Evolutionary conservation across 2,113 vertebrate species (phyloP).

Genomic region (Brachypodius melanocephalos): DNA sequence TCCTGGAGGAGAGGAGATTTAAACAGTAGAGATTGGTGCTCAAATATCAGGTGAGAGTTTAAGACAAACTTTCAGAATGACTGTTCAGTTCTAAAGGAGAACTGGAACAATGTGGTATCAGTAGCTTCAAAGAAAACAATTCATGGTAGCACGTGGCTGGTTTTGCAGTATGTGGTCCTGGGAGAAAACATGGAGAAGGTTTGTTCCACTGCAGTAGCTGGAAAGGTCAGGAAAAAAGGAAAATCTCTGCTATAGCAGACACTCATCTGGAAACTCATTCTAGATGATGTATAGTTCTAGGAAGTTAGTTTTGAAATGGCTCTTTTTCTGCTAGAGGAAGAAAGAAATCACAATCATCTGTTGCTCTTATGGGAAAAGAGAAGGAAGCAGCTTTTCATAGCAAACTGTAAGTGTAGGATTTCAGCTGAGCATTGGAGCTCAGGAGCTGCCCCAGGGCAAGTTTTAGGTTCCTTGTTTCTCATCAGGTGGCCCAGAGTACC

Average conservation of each 20-base stretch:
- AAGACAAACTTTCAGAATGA: neutral
- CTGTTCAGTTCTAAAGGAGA: neutral
- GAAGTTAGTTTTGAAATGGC: neutral
- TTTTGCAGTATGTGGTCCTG: neutral
- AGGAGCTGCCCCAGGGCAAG: neutral
- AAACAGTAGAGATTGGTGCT: neutral
- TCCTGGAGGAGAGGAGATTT: neutral
- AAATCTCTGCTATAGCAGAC: neutral
- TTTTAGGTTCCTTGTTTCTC: neutral
- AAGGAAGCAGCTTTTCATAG: neutral
- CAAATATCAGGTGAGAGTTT: neutral
- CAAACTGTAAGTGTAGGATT: neutral
- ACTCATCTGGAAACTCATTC: neutral
- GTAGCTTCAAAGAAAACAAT: neutral
- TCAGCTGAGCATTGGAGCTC: neutral
- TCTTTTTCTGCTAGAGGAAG: neutral
- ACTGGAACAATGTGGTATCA: neutral
- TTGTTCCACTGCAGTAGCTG: neutral
- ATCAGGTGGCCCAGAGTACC: neutral
- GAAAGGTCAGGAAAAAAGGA: neutral
- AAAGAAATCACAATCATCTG: neutral
- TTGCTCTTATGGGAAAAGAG: neutral
- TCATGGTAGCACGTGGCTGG: neutral
- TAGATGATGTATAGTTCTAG: neutral
- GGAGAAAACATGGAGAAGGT: neutral